These are phyloP conservation scores for Diarsia rubi DNA, from an alignment of 2,888 invertebrate genomes.

Conservation along the genomic window DNA sequence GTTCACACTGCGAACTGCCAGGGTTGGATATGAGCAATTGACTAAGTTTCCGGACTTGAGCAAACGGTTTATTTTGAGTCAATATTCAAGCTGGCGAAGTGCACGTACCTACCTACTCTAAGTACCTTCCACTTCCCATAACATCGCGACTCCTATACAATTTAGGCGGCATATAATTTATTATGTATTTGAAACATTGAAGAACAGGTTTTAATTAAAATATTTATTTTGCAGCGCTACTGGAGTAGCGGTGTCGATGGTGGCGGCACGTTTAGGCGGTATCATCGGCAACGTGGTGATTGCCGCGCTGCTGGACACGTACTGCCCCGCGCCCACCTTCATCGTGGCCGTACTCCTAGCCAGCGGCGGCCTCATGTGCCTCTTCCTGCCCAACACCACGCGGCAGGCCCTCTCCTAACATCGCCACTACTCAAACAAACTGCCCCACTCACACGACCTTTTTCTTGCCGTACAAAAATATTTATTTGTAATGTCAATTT, in stretches of 20 bases:
- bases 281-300: slow-evolving; percentile 97
- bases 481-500: slow-evolving; percentile 61
- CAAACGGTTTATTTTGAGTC: background rate
- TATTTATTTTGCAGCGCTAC: slow-evolving; percentile 92
- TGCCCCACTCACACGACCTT: slow-evolving; percentile 32
- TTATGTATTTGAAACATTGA: background rate
- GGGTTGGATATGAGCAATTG: background rate
- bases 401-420: slow-evolving; percentile 92
- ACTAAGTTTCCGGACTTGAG: background rate
- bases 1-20: background rate
- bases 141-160: background rate
- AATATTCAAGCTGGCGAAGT: background rate
- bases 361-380: slow-evolving; percentile 96
- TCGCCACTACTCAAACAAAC: slow-evolving; percentile 40
- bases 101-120: background rate
- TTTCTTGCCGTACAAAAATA: slow-evolving; percentile 52
- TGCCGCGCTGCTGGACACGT: slow-evolving; percentile 95
- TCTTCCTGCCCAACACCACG: slow-evolving; percentile 97
- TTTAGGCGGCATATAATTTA: background rate
- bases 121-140: background rate
- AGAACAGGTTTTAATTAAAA: background rate
- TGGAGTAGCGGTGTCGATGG: slow-evolving; percentile 97
- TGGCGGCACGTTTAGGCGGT: slow-evolving; percentile 96
- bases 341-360: slow-evolving; percentile 96
- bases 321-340: slow-evolving; percentile 98